Conservation (phyloP, 2,113 vertebrate species). For the Prunella himalayana region DNA sequence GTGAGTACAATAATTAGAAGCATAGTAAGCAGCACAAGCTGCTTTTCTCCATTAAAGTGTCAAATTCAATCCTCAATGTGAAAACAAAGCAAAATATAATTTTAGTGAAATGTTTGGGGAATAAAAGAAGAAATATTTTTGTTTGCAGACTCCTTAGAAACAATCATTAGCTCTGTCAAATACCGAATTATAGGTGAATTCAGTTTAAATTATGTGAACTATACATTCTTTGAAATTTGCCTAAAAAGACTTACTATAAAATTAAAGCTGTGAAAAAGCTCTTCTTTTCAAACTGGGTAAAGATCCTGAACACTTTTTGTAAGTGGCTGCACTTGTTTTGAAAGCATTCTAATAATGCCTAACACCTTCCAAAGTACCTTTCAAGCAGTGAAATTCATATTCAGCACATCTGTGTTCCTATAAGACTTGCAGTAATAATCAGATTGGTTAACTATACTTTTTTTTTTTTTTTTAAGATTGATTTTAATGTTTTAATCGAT, state of each 20-base stretch:
- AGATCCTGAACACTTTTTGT: conserved; percentile 63
- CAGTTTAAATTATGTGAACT: conserved; percentile 67
- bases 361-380: conserved; percentile 57
- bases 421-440: conserved; percentile 64
- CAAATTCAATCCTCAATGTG: conserved; percentile 33
- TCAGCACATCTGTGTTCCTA: conserved; percentile 57
- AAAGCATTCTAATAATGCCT: conserved; percentile 49
- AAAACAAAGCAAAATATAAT: conserved; percentile 56
- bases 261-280: conserved; percentile 52
- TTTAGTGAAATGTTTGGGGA: conserved; percentile 60
- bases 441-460: conserved; percentile 66
- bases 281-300: conserved; percentile 49
- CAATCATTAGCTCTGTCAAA: conserved; percentile 67
- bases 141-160: conserved; percentile 68
- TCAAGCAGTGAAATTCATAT: conserved; percentile 52
- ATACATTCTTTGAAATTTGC: conserved; percentile 69
- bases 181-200: conserved; percentile 69
- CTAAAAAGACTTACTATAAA: conserved; percentile 67
- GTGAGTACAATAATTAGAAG: neutral
- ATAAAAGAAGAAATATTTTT: conserved; percentile 68
- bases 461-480: conserved; percentile 56
- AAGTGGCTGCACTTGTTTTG: conserved; percentile 61
- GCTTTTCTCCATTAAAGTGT: conserved; percentile 3
- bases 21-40: neutral
- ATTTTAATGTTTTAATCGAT: conserved; percentile 72